Evolutionary conservation across 2,888 invertebrate genomes (phyloP).

Genomic region (Galerucella calmariensis): DNA sequence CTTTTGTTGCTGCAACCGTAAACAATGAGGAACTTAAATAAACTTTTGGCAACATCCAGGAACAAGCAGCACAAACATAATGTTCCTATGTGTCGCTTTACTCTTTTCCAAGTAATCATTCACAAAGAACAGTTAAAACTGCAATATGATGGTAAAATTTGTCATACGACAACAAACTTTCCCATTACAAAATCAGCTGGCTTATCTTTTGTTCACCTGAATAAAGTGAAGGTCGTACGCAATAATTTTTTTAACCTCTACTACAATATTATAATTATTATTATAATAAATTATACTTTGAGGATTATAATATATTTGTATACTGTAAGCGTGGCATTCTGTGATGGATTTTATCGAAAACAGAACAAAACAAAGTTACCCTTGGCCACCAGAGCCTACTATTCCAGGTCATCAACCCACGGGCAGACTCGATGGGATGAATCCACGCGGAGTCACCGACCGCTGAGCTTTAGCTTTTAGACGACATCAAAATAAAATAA

Average conservation of each 20-base stretch:
- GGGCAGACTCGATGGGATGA: constrained; percentile 53
- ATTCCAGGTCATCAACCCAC: constrained; percentile 60
- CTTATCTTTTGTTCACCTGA: constrained; percentile 7
- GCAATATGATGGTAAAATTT: neutral
- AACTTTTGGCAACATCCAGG: no score
- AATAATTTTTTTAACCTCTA: neutral
- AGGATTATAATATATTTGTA: constrained; percentile 2
- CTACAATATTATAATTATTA: no score
- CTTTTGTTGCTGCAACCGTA: no score
- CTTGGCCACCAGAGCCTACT: constrained; percentile 57
- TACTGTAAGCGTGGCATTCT: constrained; percentile 11
- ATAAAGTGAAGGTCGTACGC: constrained; percentile 14
- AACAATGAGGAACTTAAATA: no score
- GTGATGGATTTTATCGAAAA: constrained; percentile 34
- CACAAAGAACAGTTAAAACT: neutral
- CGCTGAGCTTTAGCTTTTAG: constrained; percentile 36
- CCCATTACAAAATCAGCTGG: constrained; percentile 13
- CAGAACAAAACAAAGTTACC: constrained; percentile 58
- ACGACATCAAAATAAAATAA: constrained; percentile 19
- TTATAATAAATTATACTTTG: neutral
- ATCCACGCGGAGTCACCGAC: constrained; percentile 54
- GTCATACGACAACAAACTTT: neutral
- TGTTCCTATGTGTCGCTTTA: no score
- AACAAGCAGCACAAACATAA: no score
- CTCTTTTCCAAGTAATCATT: neutral